Percentiles rank a stretch among this genome's conserved stretches.
Conservation (phyloP, 2,888 invertebrate genomes). For the Amphimallon solstitiale region DNA sequence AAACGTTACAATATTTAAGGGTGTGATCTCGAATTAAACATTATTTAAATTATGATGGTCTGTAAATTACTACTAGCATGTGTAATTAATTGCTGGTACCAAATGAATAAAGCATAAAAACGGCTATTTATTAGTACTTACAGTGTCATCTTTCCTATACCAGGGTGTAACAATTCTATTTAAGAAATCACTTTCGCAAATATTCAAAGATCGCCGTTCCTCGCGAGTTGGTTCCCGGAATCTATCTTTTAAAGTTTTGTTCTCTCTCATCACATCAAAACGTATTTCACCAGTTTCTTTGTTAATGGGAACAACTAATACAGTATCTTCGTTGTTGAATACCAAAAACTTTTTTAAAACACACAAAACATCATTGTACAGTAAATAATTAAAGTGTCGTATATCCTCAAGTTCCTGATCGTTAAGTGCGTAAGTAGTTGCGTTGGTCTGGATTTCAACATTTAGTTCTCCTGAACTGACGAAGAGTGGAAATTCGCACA, state of each 20-base stretch:
- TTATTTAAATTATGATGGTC: no score
- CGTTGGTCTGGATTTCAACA: conserved; percentile 67
- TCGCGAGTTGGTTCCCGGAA: conserved; percentile 61
- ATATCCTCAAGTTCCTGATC: conserved; percentile 66
- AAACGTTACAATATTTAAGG: no score
- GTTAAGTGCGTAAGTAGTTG: conserved; percentile 62
- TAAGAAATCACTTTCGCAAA: conserved; percentile 71
- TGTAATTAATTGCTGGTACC: no score
- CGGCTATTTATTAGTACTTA: conserved; percentile 50
- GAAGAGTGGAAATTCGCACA: conserved; percentile 80
- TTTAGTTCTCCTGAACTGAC: conserved; percentile 72
- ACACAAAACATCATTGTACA: conserved; percentile 78
- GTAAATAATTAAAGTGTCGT: conserved; percentile 74
- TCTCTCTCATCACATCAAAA: conserved; percentile 68
- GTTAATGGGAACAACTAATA: conserved; percentile 50
- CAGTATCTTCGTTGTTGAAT: conserved; percentile 65
- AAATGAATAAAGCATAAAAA: no score
- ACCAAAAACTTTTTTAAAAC: conserved; percentile 72
- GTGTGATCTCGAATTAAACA: no score
- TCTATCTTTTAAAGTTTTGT: conserved; percentile 62
- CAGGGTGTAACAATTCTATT: conserved; percentile 86
- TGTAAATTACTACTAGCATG: no score
- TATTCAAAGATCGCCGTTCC: conserved; percentile 65
- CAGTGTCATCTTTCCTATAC: conserved; percentile 72
- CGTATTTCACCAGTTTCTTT: conserved; percentile 65